Evolutionary conservation across 2,113 vertebrate species (phyloP), one percentile per base, ranked within the genome.

Genomic region (Centropristis striata): DNA sequence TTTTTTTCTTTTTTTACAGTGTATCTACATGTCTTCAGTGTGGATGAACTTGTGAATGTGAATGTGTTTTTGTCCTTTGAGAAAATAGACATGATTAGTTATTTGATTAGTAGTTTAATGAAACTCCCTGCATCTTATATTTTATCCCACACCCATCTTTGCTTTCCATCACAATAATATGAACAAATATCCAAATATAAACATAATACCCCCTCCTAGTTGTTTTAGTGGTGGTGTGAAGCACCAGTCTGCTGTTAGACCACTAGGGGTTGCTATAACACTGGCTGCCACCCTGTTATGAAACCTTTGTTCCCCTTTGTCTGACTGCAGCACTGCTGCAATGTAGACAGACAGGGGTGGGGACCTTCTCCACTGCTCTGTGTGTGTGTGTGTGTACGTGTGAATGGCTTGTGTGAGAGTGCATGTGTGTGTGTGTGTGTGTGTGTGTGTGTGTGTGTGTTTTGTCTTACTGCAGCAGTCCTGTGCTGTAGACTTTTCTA

Each of bases 291-390:
- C 47, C 23, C 46, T 84, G 78, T 91, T 89, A 87, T 81, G 72
- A 88, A 89, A 86, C 78, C 81, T 84, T 77, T 71, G 72, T 66
- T 91, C 61, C 61, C 25, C 44, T 84, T 80, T 91, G 83, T 84
- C 74, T 84, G 80, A 88, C 90, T 91, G 87, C 90, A 86, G 90
- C 83, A 86, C 46, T 91, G 87, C 83, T 89, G 87, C 90, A 89
- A 71, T 80, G 69, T 60, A 84, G 78, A 80, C 82, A 86, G 80
- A 86, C 83, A 81, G 71, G 90, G 90, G 85, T 86, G 87, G 83
- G 82, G 80, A 86, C 88, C 80, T 63, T 61, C 60, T 72, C 61
- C 50, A 42, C 51, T 73, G 63, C 57, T 80, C 53, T 51, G 28
- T 49, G 37, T 65, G 42, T 64, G 49, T 75, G 46, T 23, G 18